These are phyloP conservation scores for Ephestia elutella DNA, from an alignment of 1,140 invertebrate species.

Conservation along the genomic window DNA sequence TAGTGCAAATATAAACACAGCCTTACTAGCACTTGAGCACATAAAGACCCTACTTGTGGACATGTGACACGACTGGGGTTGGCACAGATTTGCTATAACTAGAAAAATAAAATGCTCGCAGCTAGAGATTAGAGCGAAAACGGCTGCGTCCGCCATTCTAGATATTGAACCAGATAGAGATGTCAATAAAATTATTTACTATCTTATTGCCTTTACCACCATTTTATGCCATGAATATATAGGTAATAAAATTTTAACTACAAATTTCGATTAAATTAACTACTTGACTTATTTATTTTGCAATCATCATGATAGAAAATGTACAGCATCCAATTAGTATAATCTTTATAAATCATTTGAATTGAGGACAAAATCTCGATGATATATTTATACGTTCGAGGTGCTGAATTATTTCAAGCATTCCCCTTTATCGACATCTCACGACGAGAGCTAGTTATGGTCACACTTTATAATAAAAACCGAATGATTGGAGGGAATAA, in stretches of 20 bases:
- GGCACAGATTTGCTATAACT: conserved; percentile 20
- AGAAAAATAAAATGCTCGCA: conserved; percentile 50
- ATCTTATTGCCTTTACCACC: conserved; percentile 7
- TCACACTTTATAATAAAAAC: conserved; percentile 19
- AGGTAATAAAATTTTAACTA: no score
- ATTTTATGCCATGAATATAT: neutral
- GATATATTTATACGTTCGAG: neutral
- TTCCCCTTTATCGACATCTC: conserved; percentile 31
- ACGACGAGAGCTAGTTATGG: conserved; percentile 30
- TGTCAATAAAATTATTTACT: conserved; percentile 43
- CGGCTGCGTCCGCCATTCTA: conserved; percentile 44
- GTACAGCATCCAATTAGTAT: no score
- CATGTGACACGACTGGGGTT: conserved; percentile 21
- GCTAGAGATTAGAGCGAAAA: conserved; percentile 23
- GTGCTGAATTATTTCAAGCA: conserved; percentile 28
- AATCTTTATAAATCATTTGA: no score
- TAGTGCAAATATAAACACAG: no score
- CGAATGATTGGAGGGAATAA: conserved; percentile 18
- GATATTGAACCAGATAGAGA: conserved; percentile 46
- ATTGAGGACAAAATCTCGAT: neutral
- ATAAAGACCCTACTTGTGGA: neutral
- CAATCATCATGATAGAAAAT: no score
- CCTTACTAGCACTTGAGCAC: no score
- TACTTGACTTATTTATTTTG: no score
- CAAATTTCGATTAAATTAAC: no score